Percentiles rank a stretch among this genome's conserved stretches.
Conservation (phyloP, 2,797 vertebrate genomes). For the Gadopsis bispinosus region DNA sequence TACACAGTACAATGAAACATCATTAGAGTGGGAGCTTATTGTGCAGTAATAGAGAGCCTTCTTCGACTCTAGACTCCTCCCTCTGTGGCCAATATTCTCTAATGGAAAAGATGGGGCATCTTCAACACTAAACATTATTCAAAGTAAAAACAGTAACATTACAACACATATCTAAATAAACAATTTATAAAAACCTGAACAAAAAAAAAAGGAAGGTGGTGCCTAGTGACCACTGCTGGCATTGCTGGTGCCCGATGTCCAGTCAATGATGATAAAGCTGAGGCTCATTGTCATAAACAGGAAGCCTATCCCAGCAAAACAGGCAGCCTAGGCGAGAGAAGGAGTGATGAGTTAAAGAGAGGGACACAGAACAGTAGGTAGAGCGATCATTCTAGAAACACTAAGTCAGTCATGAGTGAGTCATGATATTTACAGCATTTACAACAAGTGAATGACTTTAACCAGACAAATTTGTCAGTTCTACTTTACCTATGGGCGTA, state of each 20-base stretch:
- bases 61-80: conserved; percentile 32
- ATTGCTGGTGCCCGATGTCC: conserved; percentile 88
- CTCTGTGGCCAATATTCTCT: conserved; percentile 45
- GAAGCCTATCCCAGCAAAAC: conserved; percentile 92
- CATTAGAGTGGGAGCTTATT: conserved; percentile 40
- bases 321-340: conserved; percentile 86
- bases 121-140: conserved; percentile 63
- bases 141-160: conserved; percentile 66
- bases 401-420: too few species aligned
- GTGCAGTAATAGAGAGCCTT: conserved; percentile 14
- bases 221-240: conserved; percentile 91
- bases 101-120: conserved; percentile 53
- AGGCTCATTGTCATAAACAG: conserved; percentile 98
- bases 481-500: neutral
- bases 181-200: conserved; percentile 63
- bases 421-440: conserved; percentile 1
- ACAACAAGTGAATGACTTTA: neutral
- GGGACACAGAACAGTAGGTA: neutral
- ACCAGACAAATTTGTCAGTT: neutral
- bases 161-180: conserved; percentile 67
- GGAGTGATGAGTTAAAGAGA: neutral
- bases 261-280: conserved; percentile 97
- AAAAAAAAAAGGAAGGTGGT: conserved; percentile 14
- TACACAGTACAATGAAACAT: conserved; percentile 42
- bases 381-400: neutral